Evolutionary conservation across 1,140 invertebrate species (phyloP).

Genomic region (Xylocopa sonorina): DNA sequence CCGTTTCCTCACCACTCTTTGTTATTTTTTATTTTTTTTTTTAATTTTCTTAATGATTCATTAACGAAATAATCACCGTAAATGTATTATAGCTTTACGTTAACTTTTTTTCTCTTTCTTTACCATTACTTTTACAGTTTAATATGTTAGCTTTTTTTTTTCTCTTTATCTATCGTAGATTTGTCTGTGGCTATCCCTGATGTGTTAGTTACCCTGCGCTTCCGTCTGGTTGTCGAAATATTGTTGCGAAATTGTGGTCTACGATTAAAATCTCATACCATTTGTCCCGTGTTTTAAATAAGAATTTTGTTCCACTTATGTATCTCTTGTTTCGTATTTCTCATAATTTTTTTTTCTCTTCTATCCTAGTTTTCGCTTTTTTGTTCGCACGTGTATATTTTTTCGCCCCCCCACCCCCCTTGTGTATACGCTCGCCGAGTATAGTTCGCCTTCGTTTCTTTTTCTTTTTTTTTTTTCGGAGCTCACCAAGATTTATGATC

Average conservation of each 20-base stretch:
- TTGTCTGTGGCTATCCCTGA: conserved; percentile 83
- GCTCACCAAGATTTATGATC: conserved; percentile 44
- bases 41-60: conserved; percentile 61
- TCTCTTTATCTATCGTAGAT: conserved; percentile 81
- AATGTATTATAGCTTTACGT: conserved; percentile 74
- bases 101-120: conserved; percentile 72
- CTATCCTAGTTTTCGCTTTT: conserved; percentile 35
- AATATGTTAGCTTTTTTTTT: conserved; percentile 78
- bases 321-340: background rate
- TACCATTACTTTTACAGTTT: conserved; percentile 78
- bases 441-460: conserved; percentile 24
- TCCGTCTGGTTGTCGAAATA: conserved; percentile 83
- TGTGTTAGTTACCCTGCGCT: conserved; percentile 83
- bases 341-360: background rate
- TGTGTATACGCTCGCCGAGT: conserved; percentile 1
- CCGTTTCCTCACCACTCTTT: conserved; percentile 28
- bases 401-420: background rate
- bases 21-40: conserved; percentile 30
- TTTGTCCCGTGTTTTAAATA: conserved; percentile 36
- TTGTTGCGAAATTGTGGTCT: conserved; percentile 79
- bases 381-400: background rate
- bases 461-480: too few species aligned
- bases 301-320: conserved; percentile 7
- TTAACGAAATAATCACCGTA: conserved; percentile 77
- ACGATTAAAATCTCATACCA: conserved; percentile 71